phyloP scores from a whole-genome alignment of 2,113 vertebrate species.

The human region DNA sequence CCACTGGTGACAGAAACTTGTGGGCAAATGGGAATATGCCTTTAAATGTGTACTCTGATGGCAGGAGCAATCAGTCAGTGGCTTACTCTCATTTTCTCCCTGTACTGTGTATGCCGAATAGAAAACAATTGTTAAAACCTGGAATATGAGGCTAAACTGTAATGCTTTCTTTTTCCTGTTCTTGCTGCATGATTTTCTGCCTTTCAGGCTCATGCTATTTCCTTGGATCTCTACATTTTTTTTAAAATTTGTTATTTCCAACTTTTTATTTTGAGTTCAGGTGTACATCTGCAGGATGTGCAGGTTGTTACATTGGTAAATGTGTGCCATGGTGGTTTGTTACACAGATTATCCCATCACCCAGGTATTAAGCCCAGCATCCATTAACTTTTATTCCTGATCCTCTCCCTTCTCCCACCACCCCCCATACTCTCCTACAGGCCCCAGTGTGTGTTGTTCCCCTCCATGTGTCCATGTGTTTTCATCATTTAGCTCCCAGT shows the following conservation, averaged over 20 bases:
- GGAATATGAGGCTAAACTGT: background rate
- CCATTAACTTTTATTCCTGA: too few species aligned
- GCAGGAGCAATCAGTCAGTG: background rate
- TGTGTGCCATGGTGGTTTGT: too few species aligned
- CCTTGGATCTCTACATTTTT: background rate
- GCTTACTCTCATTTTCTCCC: background rate
- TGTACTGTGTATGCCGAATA: background rate
- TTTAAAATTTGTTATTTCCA: background rate
- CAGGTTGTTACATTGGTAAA: too few species aligned
- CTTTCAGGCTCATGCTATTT: background rate
- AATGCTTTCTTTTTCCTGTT: background rate
- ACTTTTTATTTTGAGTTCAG: background rate
- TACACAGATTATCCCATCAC: too few species aligned
- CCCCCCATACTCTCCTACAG: too few species aligned
- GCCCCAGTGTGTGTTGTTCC: too few species aligned
- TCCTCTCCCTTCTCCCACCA: too few species aligned
- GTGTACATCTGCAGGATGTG: background rate
- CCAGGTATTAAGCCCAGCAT: too few species aligned
- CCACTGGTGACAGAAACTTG: background rate
- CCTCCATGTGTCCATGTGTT: too few species aligned
- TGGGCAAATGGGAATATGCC: background rate
- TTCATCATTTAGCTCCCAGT: too few species aligned
- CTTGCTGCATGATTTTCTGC: background rate
- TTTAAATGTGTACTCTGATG: background rate
- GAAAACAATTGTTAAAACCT: background rate